phyloP scores from a whole-genome alignment of 1,140 invertebrate species.

The Ostrea edulis region DNA sequence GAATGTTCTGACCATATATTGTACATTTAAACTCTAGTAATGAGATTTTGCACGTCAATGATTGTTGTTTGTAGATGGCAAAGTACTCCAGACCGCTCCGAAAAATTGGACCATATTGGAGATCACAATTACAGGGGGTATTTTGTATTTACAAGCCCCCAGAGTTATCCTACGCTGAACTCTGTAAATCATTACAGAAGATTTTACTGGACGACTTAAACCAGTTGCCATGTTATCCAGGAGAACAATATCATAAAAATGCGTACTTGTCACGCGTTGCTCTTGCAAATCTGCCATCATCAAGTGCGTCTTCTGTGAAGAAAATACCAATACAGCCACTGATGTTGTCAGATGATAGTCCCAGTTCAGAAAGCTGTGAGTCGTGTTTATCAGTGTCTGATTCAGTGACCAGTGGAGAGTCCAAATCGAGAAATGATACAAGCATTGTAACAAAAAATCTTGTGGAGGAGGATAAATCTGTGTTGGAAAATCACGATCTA shows the following conservation, averaged over 20 bases:
- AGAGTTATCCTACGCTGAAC: not conserved
- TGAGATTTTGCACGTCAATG: too few relatives aligned
- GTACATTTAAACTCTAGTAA: too few relatives aligned
- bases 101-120: not conserved
- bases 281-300: not conserved
- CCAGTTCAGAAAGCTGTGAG: not conserved
- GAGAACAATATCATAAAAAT: not conserved
- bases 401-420: not conserved
- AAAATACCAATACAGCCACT: not conserved
- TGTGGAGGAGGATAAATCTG: not conserved
- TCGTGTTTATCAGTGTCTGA: not conserved
- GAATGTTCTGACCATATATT: too few relatives aligned
- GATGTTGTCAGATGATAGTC: not conserved
- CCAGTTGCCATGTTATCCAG: not conserved
- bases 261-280: not conserved
- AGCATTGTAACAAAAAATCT: not conserved
- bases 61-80: not conserved
- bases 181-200: not conserved
- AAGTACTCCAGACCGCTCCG: not conserved
- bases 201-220: not conserved
- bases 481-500: not conserved
- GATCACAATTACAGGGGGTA: not conserved
- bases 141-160: slow-evolving; percentile 27
- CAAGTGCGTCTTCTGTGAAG: not conserved
- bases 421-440: not conserved